Evolutionary conservation across 2,888 invertebrate genomes (phyloP).

Genomic region (Ganaspis brasiliensis): DNA sequence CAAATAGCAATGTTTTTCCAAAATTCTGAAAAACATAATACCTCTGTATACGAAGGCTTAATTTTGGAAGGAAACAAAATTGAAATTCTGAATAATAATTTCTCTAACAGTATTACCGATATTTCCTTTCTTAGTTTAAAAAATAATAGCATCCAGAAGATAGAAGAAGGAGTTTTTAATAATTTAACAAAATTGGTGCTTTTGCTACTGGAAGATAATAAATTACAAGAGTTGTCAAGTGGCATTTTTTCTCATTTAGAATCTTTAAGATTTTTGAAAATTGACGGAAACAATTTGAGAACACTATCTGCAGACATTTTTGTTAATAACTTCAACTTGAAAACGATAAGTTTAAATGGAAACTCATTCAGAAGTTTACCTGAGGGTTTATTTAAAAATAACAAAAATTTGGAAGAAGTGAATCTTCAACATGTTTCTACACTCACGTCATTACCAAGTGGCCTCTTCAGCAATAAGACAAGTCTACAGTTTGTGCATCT

Average conservation of each 20-base stretch:
- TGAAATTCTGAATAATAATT: too few species aligned
- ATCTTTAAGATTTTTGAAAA: conserved; percentile 83
- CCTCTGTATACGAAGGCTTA: too few species aligned
- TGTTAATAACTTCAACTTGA: conserved; percentile 80
- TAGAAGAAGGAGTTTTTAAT: conserved; percentile 82
- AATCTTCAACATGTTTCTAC: conserved; percentile 75
- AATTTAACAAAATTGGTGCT: conserved; percentile 83
- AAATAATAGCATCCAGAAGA: too few species aligned
- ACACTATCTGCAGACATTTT: conserved; percentile 9
- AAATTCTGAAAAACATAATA: too few species aligned
- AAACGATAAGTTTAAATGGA: conserved; percentile 82
- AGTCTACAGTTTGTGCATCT: conserved; percentile 83
- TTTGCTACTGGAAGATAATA: conserved; percentile 87
- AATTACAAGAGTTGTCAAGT: conserved; percentile 82
- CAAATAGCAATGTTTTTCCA: too few species aligned
- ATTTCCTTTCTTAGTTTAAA: too few species aligned
- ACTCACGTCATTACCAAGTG: conserved; percentile 83
- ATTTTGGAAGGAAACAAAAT: too few species aligned
- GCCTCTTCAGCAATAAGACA: conserved; percentile 84
- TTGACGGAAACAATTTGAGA: conserved; percentile 83
- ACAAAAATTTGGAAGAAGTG: conserved; percentile 82
- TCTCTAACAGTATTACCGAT: too few species aligned
- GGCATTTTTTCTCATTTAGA: conserved; percentile 85
- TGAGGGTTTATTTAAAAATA: conserved; percentile 83
- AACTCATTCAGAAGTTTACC: conserved; percentile 86